Percentiles rank a stretch among this genome's conserved stretches.
phyloP scores from a whole-genome alignment of 2,797 vertebrate genomes.

The Lateolabrax maculatus region DNA sequence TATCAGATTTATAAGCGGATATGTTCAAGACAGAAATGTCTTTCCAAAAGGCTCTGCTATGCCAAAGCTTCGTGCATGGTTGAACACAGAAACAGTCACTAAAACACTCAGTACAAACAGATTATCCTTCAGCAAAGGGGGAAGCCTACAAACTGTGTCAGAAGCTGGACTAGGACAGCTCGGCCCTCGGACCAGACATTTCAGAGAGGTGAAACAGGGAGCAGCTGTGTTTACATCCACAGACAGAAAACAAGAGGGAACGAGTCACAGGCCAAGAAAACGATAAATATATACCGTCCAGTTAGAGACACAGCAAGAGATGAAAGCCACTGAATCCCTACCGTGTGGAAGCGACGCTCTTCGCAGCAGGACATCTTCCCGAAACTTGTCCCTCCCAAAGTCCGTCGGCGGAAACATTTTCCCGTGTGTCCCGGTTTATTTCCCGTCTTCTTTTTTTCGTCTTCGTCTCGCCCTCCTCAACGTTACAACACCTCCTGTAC shows the following conservation, averaged over 20 bases:
- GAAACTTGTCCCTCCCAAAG: background rate
- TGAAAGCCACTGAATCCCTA: background rate
- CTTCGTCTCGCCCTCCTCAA: accelerated
- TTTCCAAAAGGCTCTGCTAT: background rate
- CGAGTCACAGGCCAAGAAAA: background rate
- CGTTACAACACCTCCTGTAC: too few species aligned
- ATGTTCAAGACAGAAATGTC: background rate
- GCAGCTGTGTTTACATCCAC: constrained; percentile 5
- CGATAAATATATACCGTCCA: background rate
- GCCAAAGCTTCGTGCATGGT: background rate
- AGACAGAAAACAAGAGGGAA: background rate
- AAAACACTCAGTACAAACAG: background rate
- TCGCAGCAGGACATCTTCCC: background rate
- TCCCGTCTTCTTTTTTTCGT: background rate
- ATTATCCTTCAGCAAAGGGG: background rate
- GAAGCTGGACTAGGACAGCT: background rate
- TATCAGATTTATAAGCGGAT: background rate
- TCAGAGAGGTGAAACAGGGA: background rate
- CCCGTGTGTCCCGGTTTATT: too few species aligned
- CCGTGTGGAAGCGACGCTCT: background rate
- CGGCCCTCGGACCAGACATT: too few species aligned
- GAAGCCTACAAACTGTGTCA: background rate
- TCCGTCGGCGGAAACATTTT: too few species aligned
- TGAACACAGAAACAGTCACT: background rate
- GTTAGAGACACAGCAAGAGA: background rate